Conservation (phyloP, 37 sponge, comb jelly and placozoan species). For the Agelas oroides region DNA sequence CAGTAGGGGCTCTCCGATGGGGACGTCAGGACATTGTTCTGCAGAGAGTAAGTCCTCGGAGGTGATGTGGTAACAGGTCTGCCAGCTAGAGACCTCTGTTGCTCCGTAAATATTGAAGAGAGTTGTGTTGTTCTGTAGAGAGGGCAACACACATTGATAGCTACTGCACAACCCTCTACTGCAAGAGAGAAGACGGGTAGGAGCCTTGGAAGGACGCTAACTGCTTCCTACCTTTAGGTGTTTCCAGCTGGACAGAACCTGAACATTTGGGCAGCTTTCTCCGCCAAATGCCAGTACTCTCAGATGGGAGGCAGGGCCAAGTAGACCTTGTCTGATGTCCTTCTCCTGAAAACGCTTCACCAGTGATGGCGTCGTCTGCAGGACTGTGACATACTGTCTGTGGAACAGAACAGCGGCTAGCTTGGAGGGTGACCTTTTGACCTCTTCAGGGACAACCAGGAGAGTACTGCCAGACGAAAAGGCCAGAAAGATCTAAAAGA, state of each 20-base stretch:
- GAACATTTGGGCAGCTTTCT: constrained; percentile 70
- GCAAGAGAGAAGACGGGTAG: too few species aligned
- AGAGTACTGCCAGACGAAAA: constrained; percentile 72
- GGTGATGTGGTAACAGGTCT: constrained; percentile 66
- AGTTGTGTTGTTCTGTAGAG: constrained; percentile 62
- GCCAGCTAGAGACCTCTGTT: constrained; percentile 97
- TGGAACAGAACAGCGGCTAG: constrained; percentile 50
- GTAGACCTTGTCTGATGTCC: constrained; percentile 25
- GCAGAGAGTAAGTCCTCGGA: neutral
- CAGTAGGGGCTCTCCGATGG: constrained; percentile 77
- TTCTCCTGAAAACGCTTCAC: constrained; percentile 12
- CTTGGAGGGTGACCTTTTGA: constrained; percentile 57
- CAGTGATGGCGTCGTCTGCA: constrained; percentile 81
- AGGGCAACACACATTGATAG: too few species aligned
- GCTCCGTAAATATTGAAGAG: constrained; percentile 94
- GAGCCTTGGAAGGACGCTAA: too few species aligned
- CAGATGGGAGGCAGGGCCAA: constrained; percentile 53
- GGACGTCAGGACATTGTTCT: constrained; percentile 20
- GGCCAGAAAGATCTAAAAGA: constrained; percentile 78
- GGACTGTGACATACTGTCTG: constrained; percentile 51
- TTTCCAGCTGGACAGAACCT: constrained; percentile 50
- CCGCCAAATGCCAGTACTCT: constrained; percentile 92
- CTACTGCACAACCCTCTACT: too few species aligned
- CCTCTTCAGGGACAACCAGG: constrained; percentile 63
- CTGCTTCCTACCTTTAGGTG: constrained; percentile 64